Percentiles rank a stretch among this genome's conserved stretches.
Evolutionary conservation across 2,113 vertebrate genomes (phyloP).

Genomic region (Clarias macrocephalus): DNA sequence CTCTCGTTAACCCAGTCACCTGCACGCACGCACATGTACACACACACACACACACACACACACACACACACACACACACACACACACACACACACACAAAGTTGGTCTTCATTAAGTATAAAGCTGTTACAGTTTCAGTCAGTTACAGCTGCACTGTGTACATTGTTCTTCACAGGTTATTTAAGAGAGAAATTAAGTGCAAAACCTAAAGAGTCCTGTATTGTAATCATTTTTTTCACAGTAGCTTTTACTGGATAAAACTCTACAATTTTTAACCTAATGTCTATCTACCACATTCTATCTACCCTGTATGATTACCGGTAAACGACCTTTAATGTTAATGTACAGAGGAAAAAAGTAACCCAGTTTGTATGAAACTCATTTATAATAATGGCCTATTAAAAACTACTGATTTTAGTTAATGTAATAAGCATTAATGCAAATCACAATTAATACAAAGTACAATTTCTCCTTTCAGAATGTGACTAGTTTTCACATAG

Average conservation of each 20-base stretch:
- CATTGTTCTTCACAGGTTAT: slow-evolving; percentile 38
- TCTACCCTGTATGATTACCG: background rate
- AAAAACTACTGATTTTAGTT: background rate
- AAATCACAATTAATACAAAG: background rate
- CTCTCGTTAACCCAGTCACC: slow-evolving; percentile 10
- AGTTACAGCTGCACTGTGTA: slow-evolving; percentile 22
- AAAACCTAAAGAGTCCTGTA: slow-evolving; percentile 23
- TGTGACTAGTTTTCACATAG: background rate
- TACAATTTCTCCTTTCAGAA: background rate
- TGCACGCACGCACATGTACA: slow-evolving; percentile 30
- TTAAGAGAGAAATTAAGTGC: slow-evolving; percentile 33
- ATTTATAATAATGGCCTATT: background rate
- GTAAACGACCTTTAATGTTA: background rate
- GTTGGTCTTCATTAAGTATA: slow-evolving; percentile 49
- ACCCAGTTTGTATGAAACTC: background rate
- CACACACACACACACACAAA: slow-evolving; percentile 22
- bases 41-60: slow-evolving; percentile 25
- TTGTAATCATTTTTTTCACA: slow-evolving; percentile 13
- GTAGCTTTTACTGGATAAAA: slow-evolving; percentile 22
- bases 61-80: slow-evolving; percentile 33
- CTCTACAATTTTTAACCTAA: slow-evolving; percentile 3
- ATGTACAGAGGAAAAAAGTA: background rate
- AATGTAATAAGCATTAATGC: background rate
- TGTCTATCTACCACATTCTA: background rate
- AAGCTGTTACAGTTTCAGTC: slow-evolving; percentile 13